These are phyloP conservation scores for Meloidogyne exigua DNA, from an alignment of 1,140 invertebrate genomes.

Conservation along the genomic window DNA sequence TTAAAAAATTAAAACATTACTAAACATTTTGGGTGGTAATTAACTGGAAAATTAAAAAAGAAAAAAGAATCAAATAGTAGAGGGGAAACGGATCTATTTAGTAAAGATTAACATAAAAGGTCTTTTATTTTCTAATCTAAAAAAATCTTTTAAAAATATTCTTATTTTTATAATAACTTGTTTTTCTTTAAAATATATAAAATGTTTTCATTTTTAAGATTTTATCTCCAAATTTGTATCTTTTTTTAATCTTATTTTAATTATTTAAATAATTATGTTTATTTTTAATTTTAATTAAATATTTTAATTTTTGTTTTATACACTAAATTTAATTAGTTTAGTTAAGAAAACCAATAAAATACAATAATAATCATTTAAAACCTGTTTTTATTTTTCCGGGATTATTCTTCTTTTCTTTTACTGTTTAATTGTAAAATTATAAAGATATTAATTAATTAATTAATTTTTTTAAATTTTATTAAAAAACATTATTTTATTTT, in stretches of 20 bases:
- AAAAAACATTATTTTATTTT: neutral
- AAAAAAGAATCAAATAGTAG: neutral
- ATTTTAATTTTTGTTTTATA: neutral
- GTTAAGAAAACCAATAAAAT: too few species aligned
- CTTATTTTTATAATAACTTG: neutral
- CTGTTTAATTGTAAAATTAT: too few species aligned
- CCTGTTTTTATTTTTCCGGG: too few species aligned
- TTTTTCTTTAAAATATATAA: neutral
- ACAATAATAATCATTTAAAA: too few species aligned
- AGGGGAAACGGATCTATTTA: neutral
- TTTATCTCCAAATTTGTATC: neutral
- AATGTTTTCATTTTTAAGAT: neutral
- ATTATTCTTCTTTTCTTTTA: too few species aligned
- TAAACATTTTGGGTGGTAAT: conserved; percentile 4
- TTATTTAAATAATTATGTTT: neutral
- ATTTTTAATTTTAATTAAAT: neutral
- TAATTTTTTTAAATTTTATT: neutral
- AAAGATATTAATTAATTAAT: neutral
- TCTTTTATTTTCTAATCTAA: too few species aligned
- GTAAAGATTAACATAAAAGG: too few species aligned
- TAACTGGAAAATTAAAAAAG: neutral
- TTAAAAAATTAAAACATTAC: neutral
- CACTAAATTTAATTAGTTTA: too few species aligned
- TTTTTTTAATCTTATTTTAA: neutral
- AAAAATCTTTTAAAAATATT: neutral